Conservation (phyloP, 2,113 vertebrate genomes). For the Pogona vitticeps region DNA sequence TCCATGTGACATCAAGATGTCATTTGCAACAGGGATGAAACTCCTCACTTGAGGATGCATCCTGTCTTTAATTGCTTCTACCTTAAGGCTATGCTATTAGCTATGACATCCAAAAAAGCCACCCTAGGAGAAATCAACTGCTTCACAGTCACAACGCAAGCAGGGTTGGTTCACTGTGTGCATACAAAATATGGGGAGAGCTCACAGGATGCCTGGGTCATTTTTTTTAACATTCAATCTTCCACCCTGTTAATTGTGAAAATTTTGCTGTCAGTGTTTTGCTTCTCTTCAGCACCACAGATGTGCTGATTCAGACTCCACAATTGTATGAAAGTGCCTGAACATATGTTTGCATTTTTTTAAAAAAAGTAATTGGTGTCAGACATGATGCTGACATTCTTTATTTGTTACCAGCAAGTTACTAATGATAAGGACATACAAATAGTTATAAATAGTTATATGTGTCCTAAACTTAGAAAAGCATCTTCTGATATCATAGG, state of each 20-base stretch:
- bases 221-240: neutral
- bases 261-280: neutral
- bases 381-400: neutral
- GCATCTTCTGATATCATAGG: too few relatives aligned
- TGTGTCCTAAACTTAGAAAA: too few relatives aligned
- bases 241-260: neutral
- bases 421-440: neutral
- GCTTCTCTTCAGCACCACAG: neutral
- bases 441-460: too few relatives aligned
- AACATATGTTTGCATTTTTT: neutral
- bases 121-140: neutral
- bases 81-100: slow-evolving; percentile 28
- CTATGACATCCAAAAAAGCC: neutral
- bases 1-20: slow-evolving; percentile 20
- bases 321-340: neutral
- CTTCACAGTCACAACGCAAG: neutral
- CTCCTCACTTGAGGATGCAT: neutral
- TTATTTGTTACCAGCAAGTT: neutral
- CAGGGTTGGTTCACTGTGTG: neutral
- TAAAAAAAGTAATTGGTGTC: too few relatives aligned
- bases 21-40: neutral
- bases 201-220: neutral
- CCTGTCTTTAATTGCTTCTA: slow-evolving; percentile 27
- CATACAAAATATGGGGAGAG: neutral
- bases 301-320: slow-evolving; percentile 2